phyloP scores from a whole-genome alignment of 2,888 invertebrate species.

The Lasius platythorax region DNA sequence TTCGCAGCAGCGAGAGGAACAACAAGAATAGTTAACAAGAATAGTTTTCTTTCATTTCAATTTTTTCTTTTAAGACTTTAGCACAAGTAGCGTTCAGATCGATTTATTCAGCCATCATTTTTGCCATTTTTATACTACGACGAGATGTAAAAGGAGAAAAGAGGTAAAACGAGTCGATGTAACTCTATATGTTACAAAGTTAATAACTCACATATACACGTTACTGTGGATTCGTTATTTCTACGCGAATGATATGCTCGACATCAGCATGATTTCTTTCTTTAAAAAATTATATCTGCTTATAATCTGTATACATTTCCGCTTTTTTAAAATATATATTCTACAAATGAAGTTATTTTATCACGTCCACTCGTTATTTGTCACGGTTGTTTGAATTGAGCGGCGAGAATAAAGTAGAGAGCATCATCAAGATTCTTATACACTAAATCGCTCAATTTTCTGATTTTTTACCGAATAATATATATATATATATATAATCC shows the following conservation, averaged over 20 bases:
- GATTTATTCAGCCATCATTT: constrained; percentile 45
- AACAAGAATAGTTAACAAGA: constrained; percentile 51
- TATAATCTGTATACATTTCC: neutral
- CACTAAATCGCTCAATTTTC: constrained; percentile 1
- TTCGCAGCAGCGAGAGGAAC: constrained; percentile 41
- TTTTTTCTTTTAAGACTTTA: constrained; percentile 21
- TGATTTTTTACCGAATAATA: neutral
- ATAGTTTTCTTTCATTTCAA: constrained; percentile 41
- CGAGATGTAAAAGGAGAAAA: neutral
- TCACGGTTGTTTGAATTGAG: neutral
- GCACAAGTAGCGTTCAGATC: constrained; percentile 13
- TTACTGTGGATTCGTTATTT: constrained; percentile 4
- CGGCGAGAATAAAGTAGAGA: neutral
- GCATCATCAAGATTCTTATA: constrained; percentile 4
- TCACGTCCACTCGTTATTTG: neutral
- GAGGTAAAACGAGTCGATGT: constrained; percentile 18
- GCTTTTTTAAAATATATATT: neutral
- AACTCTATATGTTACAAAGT: neutral
- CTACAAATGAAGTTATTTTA: neutral
- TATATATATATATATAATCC: neutral
- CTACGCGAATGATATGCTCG: neutral
- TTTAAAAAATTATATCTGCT: neutral
- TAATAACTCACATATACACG: neutral
- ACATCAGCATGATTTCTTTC: neutral
- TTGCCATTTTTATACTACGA: constrained; percentile 2